Conservation (phyloP, 2,888 invertebrate genomes). For the Notocelia uddmanniana region DNA sequence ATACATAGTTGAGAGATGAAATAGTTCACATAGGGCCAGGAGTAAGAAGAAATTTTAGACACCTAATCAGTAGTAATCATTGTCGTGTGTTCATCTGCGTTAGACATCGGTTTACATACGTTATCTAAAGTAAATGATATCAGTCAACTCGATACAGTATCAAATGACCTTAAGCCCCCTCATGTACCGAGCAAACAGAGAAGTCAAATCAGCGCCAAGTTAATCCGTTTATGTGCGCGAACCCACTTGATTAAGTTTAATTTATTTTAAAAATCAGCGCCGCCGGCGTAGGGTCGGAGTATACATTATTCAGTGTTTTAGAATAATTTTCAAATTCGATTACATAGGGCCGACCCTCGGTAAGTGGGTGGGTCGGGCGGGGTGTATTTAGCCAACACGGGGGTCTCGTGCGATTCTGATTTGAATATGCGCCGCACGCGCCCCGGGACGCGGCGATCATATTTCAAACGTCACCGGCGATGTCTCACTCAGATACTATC, state of each 20-base stretch:
- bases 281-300: slow-evolving; percentile 75
- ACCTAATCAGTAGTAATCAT: no score
- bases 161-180: slow-evolving; percentile 79
- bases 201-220: slow-evolving; percentile 85
- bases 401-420: slow-evolving; percentile 83
- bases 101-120: not conserved
- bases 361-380: slow-evolving; percentile 82
- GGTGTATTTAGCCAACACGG: slow-evolving; percentile 86
- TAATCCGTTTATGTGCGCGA: slow-evolving; percentile 86
- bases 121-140: slow-evolving; percentile 56
- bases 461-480: slow-evolving; percentile 86
- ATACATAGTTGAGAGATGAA: no score
- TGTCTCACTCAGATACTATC: slow-evolving; percentile 86
- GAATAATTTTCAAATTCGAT: slow-evolving; percentile 87
- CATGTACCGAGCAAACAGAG: slow-evolving; percentile 76
- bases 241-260: slow-evolving; percentile 86
- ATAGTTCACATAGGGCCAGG: not conserved
- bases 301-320: slow-evolving; percentile 87
- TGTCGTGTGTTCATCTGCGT: not conserved
- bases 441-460: slow-evolving; percentile 83
- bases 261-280: slow-evolving; percentile 85
- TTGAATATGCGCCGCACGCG: slow-evolving; percentile 85
- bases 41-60: not conserved
- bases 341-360: slow-evolving; percentile 85
- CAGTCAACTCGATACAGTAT: slow-evolving; percentile 67